Percentiles rank a stretch among this genome's conserved stretches.
These are phyloP conservation scores for Holothuria leucospilota DNA, from an alignment of 53 echinoderm and acorn worm species.

Conservation along the genomic window DNA sequence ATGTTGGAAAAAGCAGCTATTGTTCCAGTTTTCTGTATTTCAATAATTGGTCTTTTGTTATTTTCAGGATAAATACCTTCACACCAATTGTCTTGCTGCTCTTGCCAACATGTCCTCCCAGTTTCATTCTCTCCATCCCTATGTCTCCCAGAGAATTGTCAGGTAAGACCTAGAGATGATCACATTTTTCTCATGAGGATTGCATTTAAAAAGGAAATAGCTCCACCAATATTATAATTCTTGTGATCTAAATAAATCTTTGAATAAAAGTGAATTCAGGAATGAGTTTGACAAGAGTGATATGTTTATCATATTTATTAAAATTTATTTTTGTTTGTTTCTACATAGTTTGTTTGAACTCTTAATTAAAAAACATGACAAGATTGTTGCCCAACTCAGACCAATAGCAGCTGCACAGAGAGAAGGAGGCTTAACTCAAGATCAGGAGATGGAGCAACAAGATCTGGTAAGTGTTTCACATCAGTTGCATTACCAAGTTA, in stretches of 20 bases:
- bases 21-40: too few relatives aligned
- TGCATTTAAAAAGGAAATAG: too few relatives aligned
- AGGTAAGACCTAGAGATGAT: conserved; percentile 62
- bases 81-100: conserved; percentile 98
- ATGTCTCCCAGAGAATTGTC: conserved; percentile 99
- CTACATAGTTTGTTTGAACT: conserved; percentile 90
- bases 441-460: conserved; percentile 81
- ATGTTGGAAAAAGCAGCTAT: too few relatives aligned
- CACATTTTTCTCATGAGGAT: too few relatives aligned
- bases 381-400: conserved; percentile 86
- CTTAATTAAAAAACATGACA: conserved; percentile 95
- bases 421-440: conserved; percentile 57
- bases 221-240: too few relatives aligned
- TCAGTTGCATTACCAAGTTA: too few relatives aligned
- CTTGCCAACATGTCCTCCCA: conserved; percentile 99
- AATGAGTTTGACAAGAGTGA: too few relatives aligned
- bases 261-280: too few relatives aligned
- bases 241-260: too few relatives aligned
- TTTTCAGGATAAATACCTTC: conserved; percentile 94
- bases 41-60: not conserved
- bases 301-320: too few relatives aligned
- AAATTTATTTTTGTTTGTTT: not conserved
- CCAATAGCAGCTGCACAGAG: conserved; percentile 61
- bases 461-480: conserved; percentile 70
- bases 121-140: conserved; percentile 97